Evolutionary conservation across 2,797 vertebrate genomes (phyloP).

Genomic region (Gila robusta): DNA sequence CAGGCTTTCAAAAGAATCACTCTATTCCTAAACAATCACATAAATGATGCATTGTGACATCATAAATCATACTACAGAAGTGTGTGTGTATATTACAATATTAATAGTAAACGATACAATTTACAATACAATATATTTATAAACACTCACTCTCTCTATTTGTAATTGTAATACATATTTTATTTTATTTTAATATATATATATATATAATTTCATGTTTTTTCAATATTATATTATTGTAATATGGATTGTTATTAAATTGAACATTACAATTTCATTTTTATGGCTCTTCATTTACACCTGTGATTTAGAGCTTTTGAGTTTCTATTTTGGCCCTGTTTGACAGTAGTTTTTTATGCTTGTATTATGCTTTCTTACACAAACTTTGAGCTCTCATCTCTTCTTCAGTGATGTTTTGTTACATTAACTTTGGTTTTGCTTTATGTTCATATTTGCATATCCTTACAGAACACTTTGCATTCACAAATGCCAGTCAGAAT

Average conservation of each 20-base stretch:
- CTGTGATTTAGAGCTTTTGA: background rate
- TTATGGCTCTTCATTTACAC: background rate
- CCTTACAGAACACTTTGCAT: background rate
- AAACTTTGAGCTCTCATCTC: background rate
- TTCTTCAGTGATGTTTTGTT: background rate
- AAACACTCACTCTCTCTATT: no score
- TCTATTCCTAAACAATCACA: conserved; percentile 43
- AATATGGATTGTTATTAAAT: background rate
- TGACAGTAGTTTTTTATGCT: background rate
- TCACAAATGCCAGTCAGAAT: background rate
- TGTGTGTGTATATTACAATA: background rate
- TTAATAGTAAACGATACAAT: background rate
- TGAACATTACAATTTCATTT: background rate
- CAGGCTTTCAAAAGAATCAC: conserved; percentile 39
- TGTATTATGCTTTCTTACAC: background rate
- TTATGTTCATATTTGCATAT: no score
- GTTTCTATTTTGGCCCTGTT: background rate
- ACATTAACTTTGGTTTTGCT: no score
- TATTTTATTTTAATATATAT: no score
- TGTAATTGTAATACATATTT: background rate
- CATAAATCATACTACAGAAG: conserved; percentile 14
- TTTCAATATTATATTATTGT: background rate
- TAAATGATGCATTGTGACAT: conserved; percentile 24
- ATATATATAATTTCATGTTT: background rate
- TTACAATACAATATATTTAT: background rate